phyloP scores from a whole-genome alignment of 2,888 invertebrate genomes.

The Baccha elongata region DNA sequence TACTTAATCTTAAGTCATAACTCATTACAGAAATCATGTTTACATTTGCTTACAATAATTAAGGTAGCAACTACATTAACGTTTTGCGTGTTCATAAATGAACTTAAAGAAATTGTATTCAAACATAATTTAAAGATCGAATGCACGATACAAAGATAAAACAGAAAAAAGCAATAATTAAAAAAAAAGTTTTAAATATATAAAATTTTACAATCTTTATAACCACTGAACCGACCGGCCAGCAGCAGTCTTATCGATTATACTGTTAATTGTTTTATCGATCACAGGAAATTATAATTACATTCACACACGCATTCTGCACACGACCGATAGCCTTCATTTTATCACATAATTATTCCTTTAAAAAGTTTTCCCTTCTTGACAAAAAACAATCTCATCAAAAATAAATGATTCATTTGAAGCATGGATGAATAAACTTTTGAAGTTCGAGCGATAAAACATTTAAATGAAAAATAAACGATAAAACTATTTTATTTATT shows the following conservation, averaged over 20 bases:
- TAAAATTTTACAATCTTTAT: conserved; percentile 3
- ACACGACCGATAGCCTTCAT: background rate
- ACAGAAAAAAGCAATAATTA: background rate
- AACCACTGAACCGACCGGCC: background rate
- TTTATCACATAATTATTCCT: background rate
- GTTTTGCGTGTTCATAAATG: too few species aligned
- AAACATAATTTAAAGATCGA: background rate
- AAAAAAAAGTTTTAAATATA: background rate
- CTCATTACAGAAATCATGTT: too few species aligned
- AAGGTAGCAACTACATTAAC: too few species aligned
- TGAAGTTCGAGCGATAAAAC: conserved; percentile 7
- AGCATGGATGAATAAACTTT: conserved; percentile 24
- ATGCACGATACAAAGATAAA: background rate
- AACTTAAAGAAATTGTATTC: background rate
- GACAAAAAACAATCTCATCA: background rate
- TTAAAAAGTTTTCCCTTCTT: background rate
- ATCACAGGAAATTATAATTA: conserved; percentile 9
- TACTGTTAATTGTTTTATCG: conserved; percentile 14
- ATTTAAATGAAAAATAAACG: background rate
- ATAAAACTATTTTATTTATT: conserved; percentile 1
- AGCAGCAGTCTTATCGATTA: background rate
- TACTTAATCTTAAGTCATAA: too few species aligned
- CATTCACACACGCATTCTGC: background rate
- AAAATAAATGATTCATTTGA: conserved; percentile 3
- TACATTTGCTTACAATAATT: too few species aligned